phyloP scores from a whole-genome alignment of 2,113 vertebrate genomes.

The Gnathonemus longibarbis region DNA sequence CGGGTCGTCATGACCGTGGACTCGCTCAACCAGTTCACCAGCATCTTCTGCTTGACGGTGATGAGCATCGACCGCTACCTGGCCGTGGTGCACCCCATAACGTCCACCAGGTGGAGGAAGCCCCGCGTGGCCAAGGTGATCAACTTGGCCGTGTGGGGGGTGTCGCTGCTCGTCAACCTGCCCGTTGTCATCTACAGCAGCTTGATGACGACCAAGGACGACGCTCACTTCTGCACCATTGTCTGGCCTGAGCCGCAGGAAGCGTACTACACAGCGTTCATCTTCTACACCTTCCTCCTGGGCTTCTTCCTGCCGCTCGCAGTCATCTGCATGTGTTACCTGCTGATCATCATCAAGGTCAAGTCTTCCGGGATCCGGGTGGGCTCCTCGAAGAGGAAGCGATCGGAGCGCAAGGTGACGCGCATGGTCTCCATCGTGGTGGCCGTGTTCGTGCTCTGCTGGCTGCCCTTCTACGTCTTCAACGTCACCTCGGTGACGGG shows the following conservation, averaged over 20 bases:
- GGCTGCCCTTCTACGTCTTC: slow-evolving; percentile 96
- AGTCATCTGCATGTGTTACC: slow-evolving; percentile 93
- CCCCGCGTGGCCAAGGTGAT: slow-evolving; percentile 85
- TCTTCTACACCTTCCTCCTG: slow-evolving; percentile 88
- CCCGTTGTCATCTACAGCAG: slow-evolving; percentile 90
- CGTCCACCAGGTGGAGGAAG: slow-evolving; percentile 87
- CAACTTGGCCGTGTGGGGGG: slow-evolving; percentile 79
- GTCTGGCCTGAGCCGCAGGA: slow-evolving; percentile 88
- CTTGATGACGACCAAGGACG: slow-evolving; percentile 62
- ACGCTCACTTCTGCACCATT: slow-evolving; percentile 78
- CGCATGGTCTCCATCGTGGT: slow-evolving; percentile 96
- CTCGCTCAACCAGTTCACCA: slow-evolving; percentile 94
- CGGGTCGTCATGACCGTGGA: slow-evolving; percentile 90
- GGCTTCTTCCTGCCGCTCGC: slow-evolving; percentile 91
- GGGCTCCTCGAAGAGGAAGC: slow-evolving; percentile 85
- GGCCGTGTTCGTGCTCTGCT: slow-evolving; percentile 92
- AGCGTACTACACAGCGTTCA: slow-evolving; percentile 88
- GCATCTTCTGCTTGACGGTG: slow-evolving; percentile 93
- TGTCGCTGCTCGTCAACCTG: slow-evolving; percentile 88
- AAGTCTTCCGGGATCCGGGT: slow-evolving; percentile 91
- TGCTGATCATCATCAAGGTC: slow-evolving; percentile 92
- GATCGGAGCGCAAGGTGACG: slow-evolving; percentile 89
- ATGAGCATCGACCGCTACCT: slow-evolving; percentile 95
- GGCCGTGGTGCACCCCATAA: slow-evolving; percentile 93
- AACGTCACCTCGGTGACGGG: slow-evolving; percentile 87